Conservation (phyloP, 2,113 vertebrate genomes). For the Hemiscyllium ocellatum region DNA sequence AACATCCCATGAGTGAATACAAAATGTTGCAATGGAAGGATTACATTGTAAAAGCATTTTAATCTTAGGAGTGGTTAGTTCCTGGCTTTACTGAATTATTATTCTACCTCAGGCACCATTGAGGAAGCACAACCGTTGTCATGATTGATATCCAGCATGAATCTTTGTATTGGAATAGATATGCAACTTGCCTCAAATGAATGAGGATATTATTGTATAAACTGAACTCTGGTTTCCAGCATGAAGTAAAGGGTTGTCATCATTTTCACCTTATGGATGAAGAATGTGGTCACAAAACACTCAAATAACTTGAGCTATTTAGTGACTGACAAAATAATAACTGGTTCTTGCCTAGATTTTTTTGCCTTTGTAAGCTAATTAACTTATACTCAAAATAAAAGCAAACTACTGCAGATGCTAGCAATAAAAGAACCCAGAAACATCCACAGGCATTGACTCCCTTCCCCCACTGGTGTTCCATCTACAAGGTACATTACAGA, state of each 20-base stretch:
- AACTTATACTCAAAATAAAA: neutral
- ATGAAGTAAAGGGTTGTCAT: neutral
- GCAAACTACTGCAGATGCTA: no score
- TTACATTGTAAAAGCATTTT: neutral
- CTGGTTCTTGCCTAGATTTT: neutral
- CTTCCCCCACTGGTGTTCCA: no score
- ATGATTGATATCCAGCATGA: conserved; percentile 13
- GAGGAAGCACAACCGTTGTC: neutral
- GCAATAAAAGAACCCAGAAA: no score
- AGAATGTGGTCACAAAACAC: neutral
- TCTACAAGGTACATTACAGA: no score
- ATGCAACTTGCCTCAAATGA: neutral
- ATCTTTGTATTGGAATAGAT: neutral
- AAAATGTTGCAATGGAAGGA: neutral
- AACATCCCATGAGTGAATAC: no score
- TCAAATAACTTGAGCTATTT: neutral
- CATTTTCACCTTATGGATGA: neutral
- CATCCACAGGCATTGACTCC: no score
- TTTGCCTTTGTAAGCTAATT: neutral
- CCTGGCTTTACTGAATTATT: neutral
- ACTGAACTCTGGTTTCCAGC: neutral
- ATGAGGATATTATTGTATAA: neutral
- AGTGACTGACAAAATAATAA: neutral
- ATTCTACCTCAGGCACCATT: neutral
- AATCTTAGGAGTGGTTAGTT: neutral